Evolutionary conservation across 2,113 vertebrate species (phyloP).

Genomic region (Philantomba maxwellii): DNA sequence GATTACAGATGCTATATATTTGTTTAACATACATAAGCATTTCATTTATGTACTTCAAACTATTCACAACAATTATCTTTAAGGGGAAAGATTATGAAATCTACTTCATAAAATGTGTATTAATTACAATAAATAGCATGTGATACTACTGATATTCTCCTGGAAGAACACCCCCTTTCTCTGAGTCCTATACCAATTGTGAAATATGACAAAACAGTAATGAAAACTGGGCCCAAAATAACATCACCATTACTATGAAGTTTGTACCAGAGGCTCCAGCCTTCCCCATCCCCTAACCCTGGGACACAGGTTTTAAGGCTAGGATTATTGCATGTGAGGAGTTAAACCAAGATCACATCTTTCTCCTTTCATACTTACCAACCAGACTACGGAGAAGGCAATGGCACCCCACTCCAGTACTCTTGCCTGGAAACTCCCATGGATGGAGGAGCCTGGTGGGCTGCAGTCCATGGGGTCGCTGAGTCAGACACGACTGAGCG

Average conservation of each 20-base stretch:
- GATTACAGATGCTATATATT: background rate
- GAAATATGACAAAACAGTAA: background rate
- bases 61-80: background rate
- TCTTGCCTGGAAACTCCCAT: no score
- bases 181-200: background rate
- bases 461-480: no score
- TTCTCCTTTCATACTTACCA: background rate
- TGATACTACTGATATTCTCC: background rate
- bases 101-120: background rate
- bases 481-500: no score
- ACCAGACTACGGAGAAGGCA: no score
- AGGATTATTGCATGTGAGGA: background rate
- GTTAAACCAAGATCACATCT: background rate
- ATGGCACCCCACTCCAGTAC: no score
- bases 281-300: background rate
- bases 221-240: background rate
- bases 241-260: background rate
- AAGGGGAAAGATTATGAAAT: background rate
- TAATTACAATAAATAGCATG: background rate
- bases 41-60: background rate
- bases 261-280: background rate
- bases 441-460: no score
- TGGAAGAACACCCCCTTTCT: background rate
- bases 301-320: background rate
- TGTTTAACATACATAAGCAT: background rate